A percentile compares a stretch with the other conserved stretches of the same genome.
Evolutionary conservation across 2,113 vertebrate genomes (phyloP).

Genomic region (Hydropotes inermis): DNA sequence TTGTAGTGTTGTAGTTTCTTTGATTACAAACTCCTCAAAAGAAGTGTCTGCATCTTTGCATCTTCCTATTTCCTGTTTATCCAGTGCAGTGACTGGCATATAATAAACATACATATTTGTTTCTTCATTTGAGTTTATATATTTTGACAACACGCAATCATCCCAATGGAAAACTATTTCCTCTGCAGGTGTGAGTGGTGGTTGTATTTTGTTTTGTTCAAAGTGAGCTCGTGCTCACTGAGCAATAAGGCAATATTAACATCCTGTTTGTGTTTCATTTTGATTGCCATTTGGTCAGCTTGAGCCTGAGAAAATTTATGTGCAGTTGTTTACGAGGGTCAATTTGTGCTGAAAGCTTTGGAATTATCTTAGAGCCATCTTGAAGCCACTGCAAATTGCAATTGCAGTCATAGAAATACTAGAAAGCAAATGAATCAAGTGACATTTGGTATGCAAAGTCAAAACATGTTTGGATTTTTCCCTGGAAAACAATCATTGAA

Average conservation of each 20-base stretch:
- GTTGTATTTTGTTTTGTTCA: background rate
- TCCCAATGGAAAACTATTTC: background rate
- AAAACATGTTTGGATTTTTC: background rate
- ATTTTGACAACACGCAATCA: slow-evolving; percentile 1
- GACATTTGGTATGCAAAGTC: background rate
- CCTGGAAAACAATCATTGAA: background rate
- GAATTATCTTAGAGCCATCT: slow-evolving; percentile 26
- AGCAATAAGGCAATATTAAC: background rate
- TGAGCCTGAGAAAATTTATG: background rate
- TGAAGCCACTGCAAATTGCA: slow-evolving; percentile 32
- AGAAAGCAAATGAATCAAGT: background rate
- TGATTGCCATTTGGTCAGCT: background rate
- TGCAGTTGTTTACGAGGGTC: background rate
- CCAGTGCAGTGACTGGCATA: background rate
- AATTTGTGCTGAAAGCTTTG: slow-evolving; percentile 54
- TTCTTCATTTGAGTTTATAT: slow-evolving; percentile 2
- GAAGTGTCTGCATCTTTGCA: background rate
- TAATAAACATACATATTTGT: background rate
- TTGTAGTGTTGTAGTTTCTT: background rate
- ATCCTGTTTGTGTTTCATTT: background rate
- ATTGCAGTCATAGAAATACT: slow-evolving; percentile 22
- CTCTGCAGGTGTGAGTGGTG: background rate
- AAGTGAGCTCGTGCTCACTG: background rate
- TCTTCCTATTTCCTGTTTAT: background rate
- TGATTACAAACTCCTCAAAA: background rate